A percentile compares a stretch with the other conserved stretches of the same genome.
Evolutionary conservation across 2,888 invertebrate genomes (phyloP).

Genomic region (Cheilosia urbana): DNA sequence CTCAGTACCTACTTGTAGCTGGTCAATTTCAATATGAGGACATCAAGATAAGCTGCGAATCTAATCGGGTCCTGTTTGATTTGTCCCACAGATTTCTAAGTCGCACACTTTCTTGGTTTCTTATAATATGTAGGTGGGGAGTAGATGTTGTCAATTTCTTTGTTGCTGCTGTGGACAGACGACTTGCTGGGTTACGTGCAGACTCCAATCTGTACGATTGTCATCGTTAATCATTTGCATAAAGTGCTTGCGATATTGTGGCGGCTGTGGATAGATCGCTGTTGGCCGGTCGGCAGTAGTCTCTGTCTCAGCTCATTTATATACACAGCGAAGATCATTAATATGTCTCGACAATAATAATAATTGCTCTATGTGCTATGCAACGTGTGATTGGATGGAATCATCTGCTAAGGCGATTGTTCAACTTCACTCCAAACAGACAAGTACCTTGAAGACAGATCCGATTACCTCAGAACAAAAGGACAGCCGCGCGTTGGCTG

Average conservation of each 20-base stretch:
- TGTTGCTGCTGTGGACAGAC: slow-evolving; percentile 24
- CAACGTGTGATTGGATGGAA: slow-evolving; percentile 2
- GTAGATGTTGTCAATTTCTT: slow-evolving; percentile 9
- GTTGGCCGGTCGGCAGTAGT: neutral
- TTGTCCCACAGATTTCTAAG: slow-evolving; percentile 8
- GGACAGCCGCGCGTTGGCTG: neutral
- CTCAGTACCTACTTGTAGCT: slow-evolving; percentile 8
- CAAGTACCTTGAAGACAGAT: slow-evolving; percentile 3
- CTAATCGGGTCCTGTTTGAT: slow-evolving; percentile 31
- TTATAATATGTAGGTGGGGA: neutral
- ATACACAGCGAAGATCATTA: neutral
- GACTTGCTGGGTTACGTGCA: slow-evolving; percentile 1
- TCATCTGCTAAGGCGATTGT: slow-evolving; percentile 16
- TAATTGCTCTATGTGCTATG: slow-evolving; percentile 1
- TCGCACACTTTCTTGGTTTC: neutral
- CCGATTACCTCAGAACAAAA: neutral
- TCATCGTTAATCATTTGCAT: slow-evolving; percentile 11
- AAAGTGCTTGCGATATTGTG: neutral
- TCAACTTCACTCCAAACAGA: neutral
- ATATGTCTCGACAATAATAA: slow-evolving; percentile 8
- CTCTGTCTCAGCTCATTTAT: neutral
- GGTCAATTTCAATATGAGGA: slow-evolving; percentile 35
- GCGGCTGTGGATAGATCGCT: slow-evolving; percentile 10
- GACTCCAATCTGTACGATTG: neutral
- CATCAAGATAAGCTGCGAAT: slow-evolving; percentile 37